Percentiles rank a stretch among this genome's conserved stretches.
Evolutionary conservation across 2,888 invertebrate species (phyloP).

Genomic region (Acanthosepion pharaonis): DNA sequence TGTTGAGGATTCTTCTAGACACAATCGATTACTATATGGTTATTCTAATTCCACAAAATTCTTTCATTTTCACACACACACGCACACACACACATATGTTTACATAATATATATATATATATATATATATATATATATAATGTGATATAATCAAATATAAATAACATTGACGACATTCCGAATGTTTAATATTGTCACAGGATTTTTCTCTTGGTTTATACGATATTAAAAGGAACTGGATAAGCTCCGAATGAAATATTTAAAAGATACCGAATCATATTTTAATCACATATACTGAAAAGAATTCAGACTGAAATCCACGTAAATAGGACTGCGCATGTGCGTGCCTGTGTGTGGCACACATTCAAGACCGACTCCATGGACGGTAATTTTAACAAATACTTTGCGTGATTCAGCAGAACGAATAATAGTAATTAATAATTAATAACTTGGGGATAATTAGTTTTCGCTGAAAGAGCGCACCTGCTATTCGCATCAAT

Average conservation of each 20-base stretch:
- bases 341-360: not conserved
- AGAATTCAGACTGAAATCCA: not conserved
- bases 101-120: too few species aligned
- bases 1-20: too few species aligned
- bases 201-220: too few species aligned
- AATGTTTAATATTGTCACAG: too few species aligned
- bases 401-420: slow-evolving; percentile 20
- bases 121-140: too few species aligned
- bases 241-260: not conserved
- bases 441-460: not conserved
- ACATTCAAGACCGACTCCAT: not conserved
- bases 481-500: slow-evolving; percentile 33
- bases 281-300: not conserved
- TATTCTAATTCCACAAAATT: too few species aligned
- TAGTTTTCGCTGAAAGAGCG: not conserved
- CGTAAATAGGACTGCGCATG: not conserved
- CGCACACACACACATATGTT: too few species aligned
- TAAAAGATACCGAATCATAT: not conserved
- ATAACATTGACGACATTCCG: too few species aligned
- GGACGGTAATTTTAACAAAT: not conserved
- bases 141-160: too few species aligned
- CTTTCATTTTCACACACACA: too few species aligned
- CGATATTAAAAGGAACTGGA: not conserved
- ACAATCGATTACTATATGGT: too few species aligned
- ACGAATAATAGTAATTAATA: slow-evolving; percentile 33